Percentiles rank a stretch among this genome's conserved stretches.
These are phyloP conservation scores for Tetranychus piercei DNA, from an alignment of 2,888 invertebrate species.

Conservation along the genomic window DNA sequence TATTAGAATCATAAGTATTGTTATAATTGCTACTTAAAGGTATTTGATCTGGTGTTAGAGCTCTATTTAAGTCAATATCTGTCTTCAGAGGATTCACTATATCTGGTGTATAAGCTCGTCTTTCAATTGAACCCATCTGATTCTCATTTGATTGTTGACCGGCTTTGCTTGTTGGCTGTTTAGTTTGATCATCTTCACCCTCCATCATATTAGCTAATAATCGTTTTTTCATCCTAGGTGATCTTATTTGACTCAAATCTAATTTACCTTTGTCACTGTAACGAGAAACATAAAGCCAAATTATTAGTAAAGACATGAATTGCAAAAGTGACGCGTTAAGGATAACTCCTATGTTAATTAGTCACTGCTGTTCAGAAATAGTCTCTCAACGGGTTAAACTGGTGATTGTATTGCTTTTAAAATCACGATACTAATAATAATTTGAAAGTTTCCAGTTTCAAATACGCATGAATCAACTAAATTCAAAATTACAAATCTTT, in stretches of 20 bases:
- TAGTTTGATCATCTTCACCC: conserved; percentile 19
- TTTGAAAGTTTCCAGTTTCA: too few species aligned
- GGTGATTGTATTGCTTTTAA: too few species aligned
- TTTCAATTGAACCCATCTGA: background rate
- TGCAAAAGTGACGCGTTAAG: background rate
- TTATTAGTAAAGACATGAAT: background rate
- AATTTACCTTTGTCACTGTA: conserved; percentile 46
- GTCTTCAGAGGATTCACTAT: background rate
- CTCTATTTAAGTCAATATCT: background rate
- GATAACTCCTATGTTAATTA: background rate
- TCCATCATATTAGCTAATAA: conserved; percentile 31
- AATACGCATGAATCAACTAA: background rate
- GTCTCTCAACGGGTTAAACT: background rate
- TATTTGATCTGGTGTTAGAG: conserved; percentile 5
- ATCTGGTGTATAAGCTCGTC: background rate
- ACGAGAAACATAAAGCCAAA: background rate
- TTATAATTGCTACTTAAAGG: background rate
- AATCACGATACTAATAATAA: too few species aligned
- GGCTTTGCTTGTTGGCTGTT: background rate
- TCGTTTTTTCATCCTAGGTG: conserved; percentile 69
- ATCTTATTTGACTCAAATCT: conserved; percentile 69
- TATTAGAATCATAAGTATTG: background rate
- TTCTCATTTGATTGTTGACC: background rate
- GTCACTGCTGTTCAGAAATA: background rate
- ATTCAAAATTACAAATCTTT: background rate